Percentiles rank a stretch among this genome's conserved stretches.
phyloP scores from a whole-genome alignment of 53 echinoderm and acorn worm species.

The Antedon mediterranea region DNA sequence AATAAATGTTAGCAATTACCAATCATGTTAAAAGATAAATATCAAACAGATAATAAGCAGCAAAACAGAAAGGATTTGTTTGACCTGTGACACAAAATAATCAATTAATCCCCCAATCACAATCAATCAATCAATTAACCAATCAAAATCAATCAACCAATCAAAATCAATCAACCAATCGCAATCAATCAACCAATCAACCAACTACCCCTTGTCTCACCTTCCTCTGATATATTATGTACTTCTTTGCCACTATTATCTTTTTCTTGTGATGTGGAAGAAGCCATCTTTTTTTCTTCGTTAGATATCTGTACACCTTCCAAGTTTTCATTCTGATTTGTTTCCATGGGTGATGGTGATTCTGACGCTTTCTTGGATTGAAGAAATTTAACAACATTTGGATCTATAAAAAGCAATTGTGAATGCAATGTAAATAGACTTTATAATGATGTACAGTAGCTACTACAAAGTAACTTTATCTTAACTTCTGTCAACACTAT shows the following conservation, averaged over 20 bases:
- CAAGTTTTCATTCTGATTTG: neutral
- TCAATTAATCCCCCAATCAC: neutral
- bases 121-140: too few relatives aligned
- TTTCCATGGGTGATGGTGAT: neutral
- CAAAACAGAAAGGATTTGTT: too few relatives aligned
- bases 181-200: too few relatives aligned
- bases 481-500: too few relatives aligned
- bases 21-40: too few relatives aligned
- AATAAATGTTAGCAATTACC: too few relatives aligned
- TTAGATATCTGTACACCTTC: neutral
- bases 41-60: too few relatives aligned
- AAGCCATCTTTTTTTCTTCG: neutral
- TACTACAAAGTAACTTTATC: too few relatives aligned
- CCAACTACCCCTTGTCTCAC: neutral
- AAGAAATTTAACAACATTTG: slow-evolving; percentile 36
- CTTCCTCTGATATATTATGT: neutral
- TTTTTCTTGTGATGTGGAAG: neutral
- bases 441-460: neutral
- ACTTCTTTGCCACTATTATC: neutral
- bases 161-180: too few relatives aligned
- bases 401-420: slow-evolving; percentile 22
- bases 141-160: too few relatives aligned
- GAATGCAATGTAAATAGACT: neutral
- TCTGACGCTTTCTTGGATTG: slow-evolving; percentile 7
- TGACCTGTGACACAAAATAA: neutral